Conservation (phyloP, 2,888 invertebrate genomes). For the Alitta virens region DNA sequence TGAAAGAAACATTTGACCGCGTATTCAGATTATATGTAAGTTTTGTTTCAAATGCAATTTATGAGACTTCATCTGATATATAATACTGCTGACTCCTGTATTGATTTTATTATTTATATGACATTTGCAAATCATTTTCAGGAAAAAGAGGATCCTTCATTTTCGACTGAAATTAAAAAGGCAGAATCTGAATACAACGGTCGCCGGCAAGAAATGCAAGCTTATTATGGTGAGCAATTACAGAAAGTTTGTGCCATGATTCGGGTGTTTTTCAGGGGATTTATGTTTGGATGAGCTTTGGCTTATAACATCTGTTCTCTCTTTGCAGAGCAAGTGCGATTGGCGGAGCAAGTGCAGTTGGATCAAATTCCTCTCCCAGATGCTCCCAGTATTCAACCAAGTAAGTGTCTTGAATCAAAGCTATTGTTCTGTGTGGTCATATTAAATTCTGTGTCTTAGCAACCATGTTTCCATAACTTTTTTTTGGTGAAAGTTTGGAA, state of each 20-base stretch:
- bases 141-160: slow-evolving; percentile 95
- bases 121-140: slow-evolving; percentile 57
- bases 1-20: slow-evolving; percentile 90
- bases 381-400: slow-evolving; percentile 35
- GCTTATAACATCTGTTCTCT: too few species aligned
- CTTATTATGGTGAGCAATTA: slow-evolving; percentile 71
- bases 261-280: too few species aligned
- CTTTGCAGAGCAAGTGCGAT: slow-evolving; percentile 77
- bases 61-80: too few species aligned
- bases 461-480: too few species aligned
- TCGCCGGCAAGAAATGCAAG: slow-evolving; percentile 79
- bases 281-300: too few species aligned
- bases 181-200: slow-evolving; percentile 92
- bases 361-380: slow-evolving; percentile 91
- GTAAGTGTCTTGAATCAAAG: too few species aligned
- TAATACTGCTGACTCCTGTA: too few species aligned
- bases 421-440: too few species aligned
- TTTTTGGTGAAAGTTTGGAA: too few species aligned
- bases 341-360: slow-evolving; percentile 88
- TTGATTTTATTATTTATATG: too few species aligned
- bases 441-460: too few species aligned
- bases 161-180: slow-evolving; percentile 79
- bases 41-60: slow-evolving; percentile 24
- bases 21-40: slow-evolving; percentile 89
- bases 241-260: too few species aligned